phyloP scores from a whole-genome alignment of 2,888 invertebrate species.

The Hydropsyche betteni region DNA sequence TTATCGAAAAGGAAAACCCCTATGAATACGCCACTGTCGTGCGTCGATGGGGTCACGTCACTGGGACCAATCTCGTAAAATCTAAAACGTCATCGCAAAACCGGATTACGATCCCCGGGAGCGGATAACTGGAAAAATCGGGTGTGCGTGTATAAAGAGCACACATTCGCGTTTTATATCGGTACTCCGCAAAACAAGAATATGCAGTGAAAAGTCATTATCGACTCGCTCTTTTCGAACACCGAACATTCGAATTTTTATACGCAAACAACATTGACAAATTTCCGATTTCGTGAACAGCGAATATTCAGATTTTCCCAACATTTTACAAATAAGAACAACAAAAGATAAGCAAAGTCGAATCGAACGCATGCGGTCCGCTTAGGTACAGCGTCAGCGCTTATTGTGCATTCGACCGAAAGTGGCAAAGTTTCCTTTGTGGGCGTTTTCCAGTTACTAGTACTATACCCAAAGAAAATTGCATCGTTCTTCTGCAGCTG shows the following conservation, averaged over 20 bases:
- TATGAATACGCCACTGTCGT: neutral
- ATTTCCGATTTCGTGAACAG: too few relatives aligned
- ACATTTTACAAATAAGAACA: too few relatives aligned
- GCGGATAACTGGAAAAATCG: slow-evolving; percentile 26
- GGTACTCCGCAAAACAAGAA: neutral
- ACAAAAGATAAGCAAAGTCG: too few relatives aligned
- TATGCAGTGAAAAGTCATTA: neutral
- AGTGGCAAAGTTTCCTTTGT: too few relatives aligned
- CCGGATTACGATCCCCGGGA: slow-evolving; percentile 42
- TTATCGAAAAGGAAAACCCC: neutral
- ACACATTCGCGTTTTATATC: neutral
- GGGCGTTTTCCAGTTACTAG: too few relatives aligned
- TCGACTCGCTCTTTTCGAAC: neutral
- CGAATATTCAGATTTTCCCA: too few relatives aligned
- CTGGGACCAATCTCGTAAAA: slow-evolving; percentile 50
- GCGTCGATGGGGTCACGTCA: slow-evolving; percentile 36
- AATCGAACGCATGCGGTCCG: too few relatives aligned
- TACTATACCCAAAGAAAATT: too few relatives aligned
- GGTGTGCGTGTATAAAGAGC: neutral
- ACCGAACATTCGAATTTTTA: neutral
- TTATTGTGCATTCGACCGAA: too few relatives aligned
- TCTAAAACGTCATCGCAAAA: slow-evolving; percentile 50
- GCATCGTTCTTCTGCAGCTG: slow-evolving; percentile 19
- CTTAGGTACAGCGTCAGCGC: too few relatives aligned
- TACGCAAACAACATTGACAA: too few relatives aligned